phyloP scores from a whole-genome alignment of 2,113 vertebrate species.

The Siniperca knerii region DNA sequence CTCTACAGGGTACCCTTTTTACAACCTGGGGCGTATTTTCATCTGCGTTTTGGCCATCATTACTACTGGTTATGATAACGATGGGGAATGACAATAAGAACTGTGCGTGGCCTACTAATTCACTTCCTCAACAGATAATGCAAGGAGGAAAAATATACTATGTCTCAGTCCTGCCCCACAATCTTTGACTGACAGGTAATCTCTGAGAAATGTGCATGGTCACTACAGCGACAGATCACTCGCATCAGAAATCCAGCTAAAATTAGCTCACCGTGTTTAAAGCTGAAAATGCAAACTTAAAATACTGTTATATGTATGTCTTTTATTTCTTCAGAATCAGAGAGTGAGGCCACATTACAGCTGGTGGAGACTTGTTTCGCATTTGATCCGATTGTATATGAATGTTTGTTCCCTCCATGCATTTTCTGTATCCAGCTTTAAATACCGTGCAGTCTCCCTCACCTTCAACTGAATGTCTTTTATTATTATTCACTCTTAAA shows the following conservation, averaged over 20 bases:
- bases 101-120: neutral
- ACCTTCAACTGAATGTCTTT: constrained; percentile 5
- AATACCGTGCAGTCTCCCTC: neutral
- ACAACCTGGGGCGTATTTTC: neutral
- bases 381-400: constrained; percentile 3
- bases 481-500: neutral
- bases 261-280: neutral
- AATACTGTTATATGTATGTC: neutral
- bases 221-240: neutral
- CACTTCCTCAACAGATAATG: neutral
- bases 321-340: neutral
- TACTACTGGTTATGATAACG: neutral
- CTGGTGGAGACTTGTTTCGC: neutral
- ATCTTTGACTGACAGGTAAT: too few species aligned
- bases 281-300: neutral
- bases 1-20: neutral
- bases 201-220: neutral
- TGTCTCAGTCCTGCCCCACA: neutral
- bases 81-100: neutral
- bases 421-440: constrained; percentile 30
- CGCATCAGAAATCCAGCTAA: neutral
- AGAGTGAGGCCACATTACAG: neutral
- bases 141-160: neutral
- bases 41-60: neutral
- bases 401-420: neutral